Percentiles rank a stretch among this genome's conserved stretches.
Conservation (phyloP, 92 coral and sea anemone genomes). For the Umimayanthus chanpuru region DNA sequence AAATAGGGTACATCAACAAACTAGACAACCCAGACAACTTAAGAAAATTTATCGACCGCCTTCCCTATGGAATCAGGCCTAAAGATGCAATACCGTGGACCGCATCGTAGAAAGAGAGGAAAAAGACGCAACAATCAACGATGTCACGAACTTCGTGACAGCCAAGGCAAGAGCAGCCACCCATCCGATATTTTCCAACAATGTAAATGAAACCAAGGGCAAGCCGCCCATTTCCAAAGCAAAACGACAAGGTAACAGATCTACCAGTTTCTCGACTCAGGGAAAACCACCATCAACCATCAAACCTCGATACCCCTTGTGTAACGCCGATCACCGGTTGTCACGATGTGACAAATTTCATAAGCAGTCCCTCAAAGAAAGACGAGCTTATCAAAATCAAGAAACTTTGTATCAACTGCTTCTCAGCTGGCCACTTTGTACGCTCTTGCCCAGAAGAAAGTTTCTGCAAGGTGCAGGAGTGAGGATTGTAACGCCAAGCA, state of each 20-base stretch:
- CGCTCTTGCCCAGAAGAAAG: conserved; percentile 53
- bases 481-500: conserved; percentile 71
- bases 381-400: conserved; percentile 48
- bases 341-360: conserved; percentile 53
- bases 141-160: conserved; percentile 25
- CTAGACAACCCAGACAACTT: too few relatives aligned
- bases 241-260: neutral
- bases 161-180: conserved; percentile 49
- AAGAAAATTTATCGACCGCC: too few relatives aligned
- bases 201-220: neutral
- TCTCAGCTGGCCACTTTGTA: conserved; percentile 56
- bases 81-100: neutral
- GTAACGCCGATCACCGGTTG: conserved; percentile 58
- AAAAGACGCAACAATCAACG: conserved; percentile 39
- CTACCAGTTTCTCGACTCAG: conserved; percentile 25
- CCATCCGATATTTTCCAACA: conserved; percentile 45
- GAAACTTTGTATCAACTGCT: conserved; percentile 62
- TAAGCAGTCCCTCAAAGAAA: conserved; percentile 51
- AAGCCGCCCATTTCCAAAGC: neutral
- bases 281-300: neutral
- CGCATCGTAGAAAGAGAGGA: conserved; percentile 10
- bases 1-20: too few relatives aligned
- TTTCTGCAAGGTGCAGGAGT: conserved; percentile 68
- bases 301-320: conserved; percentile 49
- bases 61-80: too few relatives aligned